These are phyloP conservation scores for Enteromius unitaeniatus DNA, from an alignment of 2,797 vertebrate genomes.

Conservation along the genomic window DNA sequence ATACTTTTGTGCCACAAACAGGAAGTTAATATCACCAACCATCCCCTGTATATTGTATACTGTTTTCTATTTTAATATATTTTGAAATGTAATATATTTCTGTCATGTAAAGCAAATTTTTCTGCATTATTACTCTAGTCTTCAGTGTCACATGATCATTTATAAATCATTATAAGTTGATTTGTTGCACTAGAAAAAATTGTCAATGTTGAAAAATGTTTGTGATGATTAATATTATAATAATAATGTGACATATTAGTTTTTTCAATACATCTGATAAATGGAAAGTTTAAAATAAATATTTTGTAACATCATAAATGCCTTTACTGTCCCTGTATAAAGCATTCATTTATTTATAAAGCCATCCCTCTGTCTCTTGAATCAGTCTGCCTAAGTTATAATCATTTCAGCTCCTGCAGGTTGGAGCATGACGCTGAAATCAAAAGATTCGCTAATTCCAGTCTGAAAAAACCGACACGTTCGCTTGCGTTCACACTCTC, in stretches of 20 bases:
- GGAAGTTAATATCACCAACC: too few species aligned
- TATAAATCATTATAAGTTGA: background rate
- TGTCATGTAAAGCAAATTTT: background rate
- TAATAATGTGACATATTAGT: background rate
- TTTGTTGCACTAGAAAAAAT: background rate
- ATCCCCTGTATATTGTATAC: too few species aligned
- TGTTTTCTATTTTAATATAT: background rate
- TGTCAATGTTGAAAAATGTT: background rate
- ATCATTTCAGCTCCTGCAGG: conserved; percentile 65
- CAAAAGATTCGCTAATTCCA: conserved; percentile 57
- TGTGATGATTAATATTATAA: background rate
- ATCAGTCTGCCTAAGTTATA: conserved; percentile 63
- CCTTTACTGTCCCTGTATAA: background rate
- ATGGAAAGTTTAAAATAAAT: background rate
- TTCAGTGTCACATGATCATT: too few species aligned
- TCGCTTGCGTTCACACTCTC: background rate
- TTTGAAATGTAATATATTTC: background rate
- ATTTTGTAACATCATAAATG: background rate
- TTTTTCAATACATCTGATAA: background rate
- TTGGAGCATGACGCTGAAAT: conserved; percentile 66
- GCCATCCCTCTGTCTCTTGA: conserved; percentile 33
- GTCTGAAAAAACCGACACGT: conserved; percentile 26
- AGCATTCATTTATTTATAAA: conserved; percentile 15
- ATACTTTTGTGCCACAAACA: too few species aligned
- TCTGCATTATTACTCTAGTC: background rate